A percentile compares a stretch with the other conserved stretches of the same genome.
Conservation (phyloP, 2,888 invertebrate genomes). For the Peribatodes rhomboidaria region DNA sequence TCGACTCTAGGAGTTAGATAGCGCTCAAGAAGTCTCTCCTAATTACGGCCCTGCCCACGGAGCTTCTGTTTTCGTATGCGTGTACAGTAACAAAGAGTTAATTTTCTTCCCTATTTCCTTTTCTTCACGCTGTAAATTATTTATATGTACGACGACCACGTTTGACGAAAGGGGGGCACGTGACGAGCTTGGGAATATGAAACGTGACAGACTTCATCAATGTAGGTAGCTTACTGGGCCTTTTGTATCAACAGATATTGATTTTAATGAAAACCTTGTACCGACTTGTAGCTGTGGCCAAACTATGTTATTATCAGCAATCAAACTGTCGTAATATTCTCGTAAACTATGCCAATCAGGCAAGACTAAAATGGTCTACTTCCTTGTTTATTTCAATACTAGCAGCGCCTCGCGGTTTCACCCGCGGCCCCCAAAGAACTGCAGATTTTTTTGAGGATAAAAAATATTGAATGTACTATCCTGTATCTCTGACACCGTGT, state of each 20-base stretch:
- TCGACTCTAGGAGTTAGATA: too few species aligned
- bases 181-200: conserved; percentile 8
- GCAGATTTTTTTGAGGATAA: too few species aligned
- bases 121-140: conserved; percentile 46
- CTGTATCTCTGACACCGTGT: too few species aligned
- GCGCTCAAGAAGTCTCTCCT: neutral
- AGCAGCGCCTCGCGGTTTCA: too few species aligned
- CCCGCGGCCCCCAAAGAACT: too few species aligned
- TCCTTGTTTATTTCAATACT: too few species aligned
- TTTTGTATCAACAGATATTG: conserved; percentile 14
- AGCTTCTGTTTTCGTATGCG: conserved; percentile 54
- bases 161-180: conserved; percentile 25
- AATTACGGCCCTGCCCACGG: conserved; percentile 24
- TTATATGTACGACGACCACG: conserved; percentile 38
- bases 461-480: too few species aligned
- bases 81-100: conserved; percentile 64
- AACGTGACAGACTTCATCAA: conserved; percentile 25
- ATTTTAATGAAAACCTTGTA: conserved; percentile 6
- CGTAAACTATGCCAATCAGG: too few species aligned
- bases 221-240: neutral
- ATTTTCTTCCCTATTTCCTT: conserved; percentile 55
- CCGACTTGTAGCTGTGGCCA: too few species aligned
- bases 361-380: too few species aligned
- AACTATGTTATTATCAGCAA: too few species aligned
- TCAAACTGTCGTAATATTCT: too few species aligned